These are phyloP conservation scores for Lordiphosa stackelbergi DNA, from an alignment of 1,140 invertebrate species.

Conservation along the genomic window DNA sequence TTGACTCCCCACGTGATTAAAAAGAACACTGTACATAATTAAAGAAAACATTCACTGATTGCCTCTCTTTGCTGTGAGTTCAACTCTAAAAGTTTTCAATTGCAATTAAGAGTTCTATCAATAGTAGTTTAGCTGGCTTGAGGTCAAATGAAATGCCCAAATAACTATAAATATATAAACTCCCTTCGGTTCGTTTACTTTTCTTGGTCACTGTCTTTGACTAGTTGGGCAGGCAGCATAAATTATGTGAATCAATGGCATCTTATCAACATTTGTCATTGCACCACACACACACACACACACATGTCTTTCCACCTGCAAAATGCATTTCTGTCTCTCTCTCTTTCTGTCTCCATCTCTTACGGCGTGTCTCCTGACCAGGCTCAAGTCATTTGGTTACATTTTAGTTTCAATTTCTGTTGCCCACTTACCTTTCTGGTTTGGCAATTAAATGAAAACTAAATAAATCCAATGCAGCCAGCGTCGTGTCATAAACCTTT, in stretches of 20 bases:
- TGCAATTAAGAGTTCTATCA: too few relatives aligned
- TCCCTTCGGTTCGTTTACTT: background rate
- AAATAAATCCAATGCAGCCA: conserved; percentile 39
- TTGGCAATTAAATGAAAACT: conserved; percentile 47
- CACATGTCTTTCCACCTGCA: conserved; percentile 14
- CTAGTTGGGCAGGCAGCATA: conserved; percentile 15
- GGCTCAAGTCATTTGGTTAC: conserved; percentile 28
- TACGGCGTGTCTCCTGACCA: background rate
- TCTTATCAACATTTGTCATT: conserved; percentile 50
- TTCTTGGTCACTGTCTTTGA: conserved; percentile 11
- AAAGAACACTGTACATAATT: too few relatives aligned
- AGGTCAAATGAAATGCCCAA: too few relatives aligned
- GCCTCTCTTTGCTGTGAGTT: too few relatives aligned
- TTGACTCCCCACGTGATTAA: too few relatives aligned
- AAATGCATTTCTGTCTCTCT: conserved; percentile 15
- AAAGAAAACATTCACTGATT: too few relatives aligned
- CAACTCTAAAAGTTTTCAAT: too few relatives aligned
- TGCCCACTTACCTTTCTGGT: conserved; percentile 11
- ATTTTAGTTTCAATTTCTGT: conserved; percentile 32
- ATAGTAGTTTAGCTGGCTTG: too few relatives aligned
- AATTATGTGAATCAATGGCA: conserved; percentile 48
- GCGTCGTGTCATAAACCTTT: conserved; percentile 18
- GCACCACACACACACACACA: conserved; percentile 13
- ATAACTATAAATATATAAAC: too few relatives aligned
- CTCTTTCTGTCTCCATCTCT: conserved; percentile 1